Percentiles rank a stretch among this genome's conserved stretches.
Evolutionary conservation across 2,797 vertebrate species (phyloP).

Genomic region (Eulemur mongoz): DNA sequence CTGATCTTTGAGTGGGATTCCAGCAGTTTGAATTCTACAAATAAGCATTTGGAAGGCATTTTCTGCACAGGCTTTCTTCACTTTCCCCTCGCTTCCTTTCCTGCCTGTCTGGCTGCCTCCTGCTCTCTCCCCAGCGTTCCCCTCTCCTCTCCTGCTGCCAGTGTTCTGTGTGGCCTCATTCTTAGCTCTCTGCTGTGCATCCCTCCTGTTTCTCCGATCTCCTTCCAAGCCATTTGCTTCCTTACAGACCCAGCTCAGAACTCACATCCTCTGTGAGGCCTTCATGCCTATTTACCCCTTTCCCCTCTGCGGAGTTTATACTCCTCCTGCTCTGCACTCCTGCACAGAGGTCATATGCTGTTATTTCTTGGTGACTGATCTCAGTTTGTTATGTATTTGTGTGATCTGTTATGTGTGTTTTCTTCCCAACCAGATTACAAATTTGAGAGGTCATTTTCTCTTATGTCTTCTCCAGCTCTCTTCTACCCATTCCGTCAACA

Average conservation of each 20-base stretch:
- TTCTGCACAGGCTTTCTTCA: neutral
- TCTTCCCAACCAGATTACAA: neutral
- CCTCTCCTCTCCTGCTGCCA: neutral
- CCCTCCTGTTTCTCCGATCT: neutral
- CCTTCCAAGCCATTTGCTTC: neutral
- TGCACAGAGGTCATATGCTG: rapidly evolving
- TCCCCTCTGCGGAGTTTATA: neutral
- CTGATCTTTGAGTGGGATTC: neutral
- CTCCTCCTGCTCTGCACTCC: no score
- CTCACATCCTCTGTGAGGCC: rapidly evolving
- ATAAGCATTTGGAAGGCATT: neutral
- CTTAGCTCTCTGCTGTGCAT: neutral
- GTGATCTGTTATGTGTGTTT: neutral
- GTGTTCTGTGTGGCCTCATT: neutral
- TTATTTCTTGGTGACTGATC: neutral
- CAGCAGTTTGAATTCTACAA: neutral
- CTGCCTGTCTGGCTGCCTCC: neutral
- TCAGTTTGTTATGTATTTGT: neutral
- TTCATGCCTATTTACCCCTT: rapidly evolving
- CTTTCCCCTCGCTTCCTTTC: neutral
- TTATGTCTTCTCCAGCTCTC: neutral
- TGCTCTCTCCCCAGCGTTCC: rapidly evolving
- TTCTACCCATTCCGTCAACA: neutral
- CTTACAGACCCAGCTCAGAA: neutral
- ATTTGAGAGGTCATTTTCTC: neutral